Conservation (phyloP, 2,113 vertebrate species). For the Psophia crepitans region DNA sequence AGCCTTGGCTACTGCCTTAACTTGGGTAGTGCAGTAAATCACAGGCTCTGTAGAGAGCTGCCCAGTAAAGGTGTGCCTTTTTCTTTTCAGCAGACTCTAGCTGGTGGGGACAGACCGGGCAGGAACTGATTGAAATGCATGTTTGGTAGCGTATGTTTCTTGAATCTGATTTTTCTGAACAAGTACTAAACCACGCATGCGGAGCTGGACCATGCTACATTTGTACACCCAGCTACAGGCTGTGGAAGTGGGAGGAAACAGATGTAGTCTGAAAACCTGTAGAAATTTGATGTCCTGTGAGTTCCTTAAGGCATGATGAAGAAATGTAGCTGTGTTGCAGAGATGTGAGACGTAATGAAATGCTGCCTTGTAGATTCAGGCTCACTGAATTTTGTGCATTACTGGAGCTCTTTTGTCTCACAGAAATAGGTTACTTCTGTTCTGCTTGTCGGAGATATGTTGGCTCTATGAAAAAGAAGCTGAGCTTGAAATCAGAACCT, state of each 20-base stretch:
- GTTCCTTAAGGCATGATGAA: not conserved
- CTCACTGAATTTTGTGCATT: not conserved
- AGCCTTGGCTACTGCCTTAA: not conserved
- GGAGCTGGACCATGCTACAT: accelerated
- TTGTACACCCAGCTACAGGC: not conserved
- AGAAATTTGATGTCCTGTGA: not conserved
- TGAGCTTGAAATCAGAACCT: not conserved
- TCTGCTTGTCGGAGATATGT: not conserved
- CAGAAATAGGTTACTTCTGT: not conserved
- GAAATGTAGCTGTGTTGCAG: not conserved
- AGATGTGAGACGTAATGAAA: not conserved
- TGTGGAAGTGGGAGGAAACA: not conserved
- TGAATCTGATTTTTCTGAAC: not conserved
- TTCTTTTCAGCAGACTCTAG: not conserved
- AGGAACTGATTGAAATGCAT: not conserved
- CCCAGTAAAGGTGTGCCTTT: not conserved
- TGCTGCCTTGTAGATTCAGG: not conserved
- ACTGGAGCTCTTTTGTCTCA: not conserved
- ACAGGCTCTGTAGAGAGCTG: not conserved
- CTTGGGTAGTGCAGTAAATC: not conserved
- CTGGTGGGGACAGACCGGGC: not conserved
- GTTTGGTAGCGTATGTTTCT: accelerated
- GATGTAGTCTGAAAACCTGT: not conserved
- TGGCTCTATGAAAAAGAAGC: not conserved
- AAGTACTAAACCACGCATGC: not conserved